These are phyloP conservation scores for Oplegnathus fasciatus DNA, from an alignment of 2,113 vertebrate genomes.

Conservation along the genomic window DNA sequence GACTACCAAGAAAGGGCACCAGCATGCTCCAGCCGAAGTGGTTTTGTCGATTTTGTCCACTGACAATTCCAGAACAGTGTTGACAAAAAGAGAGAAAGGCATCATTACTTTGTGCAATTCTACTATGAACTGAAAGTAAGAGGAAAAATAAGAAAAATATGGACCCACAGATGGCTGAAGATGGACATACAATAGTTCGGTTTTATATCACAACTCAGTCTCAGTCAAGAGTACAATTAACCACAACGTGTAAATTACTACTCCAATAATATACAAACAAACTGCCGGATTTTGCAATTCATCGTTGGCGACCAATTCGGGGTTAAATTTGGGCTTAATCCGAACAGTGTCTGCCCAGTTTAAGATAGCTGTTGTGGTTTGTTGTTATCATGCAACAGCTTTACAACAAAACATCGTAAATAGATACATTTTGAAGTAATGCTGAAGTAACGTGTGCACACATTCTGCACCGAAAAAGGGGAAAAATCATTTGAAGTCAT, in stretches of 20 bases:
- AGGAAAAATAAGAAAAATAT: background rate
- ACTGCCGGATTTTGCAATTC: too few relatives aligned
- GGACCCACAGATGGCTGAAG: background rate
- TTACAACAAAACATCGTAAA: too few relatives aligned
- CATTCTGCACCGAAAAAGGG: too few relatives aligned
- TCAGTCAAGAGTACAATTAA: background rate
- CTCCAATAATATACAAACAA: background rate
- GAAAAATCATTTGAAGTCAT: too few relatives aligned
- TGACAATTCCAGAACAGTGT: background rate
- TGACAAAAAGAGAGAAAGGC: background rate
- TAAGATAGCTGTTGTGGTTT: background rate
- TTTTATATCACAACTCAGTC: background rate
- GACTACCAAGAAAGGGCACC: background rate
- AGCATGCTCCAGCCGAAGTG: background rate
- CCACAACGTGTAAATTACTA: background rate
- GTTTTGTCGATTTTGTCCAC: background rate
- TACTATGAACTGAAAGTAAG: background rate
- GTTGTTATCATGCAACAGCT: background rate
- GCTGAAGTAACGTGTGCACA: too few relatives aligned
- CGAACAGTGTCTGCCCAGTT: background rate
- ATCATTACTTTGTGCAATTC: background rate
- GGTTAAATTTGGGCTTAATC: background rate
- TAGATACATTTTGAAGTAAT: too few relatives aligned
- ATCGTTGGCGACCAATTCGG: too few relatives aligned
- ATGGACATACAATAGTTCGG: background rate